phyloP scores from a whole-genome alignment of 2,113 vertebrate species.

The Xiphophorus couchianus region DNA sequence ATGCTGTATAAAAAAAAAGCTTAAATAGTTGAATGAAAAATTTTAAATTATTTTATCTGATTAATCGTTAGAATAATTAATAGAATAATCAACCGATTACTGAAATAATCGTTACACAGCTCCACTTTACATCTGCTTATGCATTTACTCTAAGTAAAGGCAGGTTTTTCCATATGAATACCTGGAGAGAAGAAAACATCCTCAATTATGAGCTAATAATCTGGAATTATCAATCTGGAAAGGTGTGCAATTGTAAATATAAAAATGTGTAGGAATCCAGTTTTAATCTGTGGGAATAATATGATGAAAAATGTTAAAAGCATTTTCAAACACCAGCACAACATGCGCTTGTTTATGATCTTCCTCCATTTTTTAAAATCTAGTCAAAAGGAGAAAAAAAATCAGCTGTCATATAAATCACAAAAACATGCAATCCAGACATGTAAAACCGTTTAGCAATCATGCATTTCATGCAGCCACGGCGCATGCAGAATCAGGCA shows the following conservation, averaged over 20 bases:
- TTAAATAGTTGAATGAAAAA: no score
- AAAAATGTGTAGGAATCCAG: not conserved
- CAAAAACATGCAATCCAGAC: slow-evolving; percentile 17
- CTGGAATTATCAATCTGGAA: not conserved
- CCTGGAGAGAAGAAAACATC: no score
- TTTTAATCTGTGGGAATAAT: not conserved
- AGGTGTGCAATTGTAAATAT: not conserved
- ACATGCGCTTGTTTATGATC: slow-evolving; percentile 20
- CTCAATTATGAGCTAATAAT: not conserved
- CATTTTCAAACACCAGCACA: not conserved
- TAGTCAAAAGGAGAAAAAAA: slow-evolving; percentile 39
- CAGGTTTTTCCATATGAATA: no score
- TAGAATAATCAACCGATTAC: no score
- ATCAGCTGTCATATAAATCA: not conserved
- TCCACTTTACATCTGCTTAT: no score
- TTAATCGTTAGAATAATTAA: no score
- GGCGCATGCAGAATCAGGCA: slow-evolving; percentile 24
- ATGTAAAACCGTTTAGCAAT: slow-evolving; percentile 29
- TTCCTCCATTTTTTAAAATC: slow-evolving; percentile 48
- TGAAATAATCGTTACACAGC: no score
- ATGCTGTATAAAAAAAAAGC: no score
- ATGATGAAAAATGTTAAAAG: not conserved
- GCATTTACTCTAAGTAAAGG: no score
- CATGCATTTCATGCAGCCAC: slow-evolving; percentile 27
- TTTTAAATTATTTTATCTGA: no score